phyloP scores from a whole-genome alignment of 1,140 invertebrate genomes.

The Varroa destructor region DNA sequence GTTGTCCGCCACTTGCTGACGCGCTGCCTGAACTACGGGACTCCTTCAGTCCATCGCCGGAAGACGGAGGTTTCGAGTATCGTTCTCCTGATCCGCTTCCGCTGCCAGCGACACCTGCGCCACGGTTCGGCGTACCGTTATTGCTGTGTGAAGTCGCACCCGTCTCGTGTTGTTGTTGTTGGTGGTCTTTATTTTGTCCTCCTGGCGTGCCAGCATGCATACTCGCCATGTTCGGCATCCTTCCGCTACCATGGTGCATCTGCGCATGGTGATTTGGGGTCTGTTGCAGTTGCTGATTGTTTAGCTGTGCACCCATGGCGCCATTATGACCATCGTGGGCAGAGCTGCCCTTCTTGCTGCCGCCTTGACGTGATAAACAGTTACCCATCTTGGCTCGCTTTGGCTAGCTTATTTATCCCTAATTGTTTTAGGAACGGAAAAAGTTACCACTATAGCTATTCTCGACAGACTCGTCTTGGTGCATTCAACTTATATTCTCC shows the following conservation, averaged over 20 bases:
- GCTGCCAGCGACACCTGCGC: too few relatives aligned
- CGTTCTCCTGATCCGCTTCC: slow-evolving; percentile 15
- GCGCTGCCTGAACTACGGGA: background rate
- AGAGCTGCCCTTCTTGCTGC: slow-evolving; percentile 28
- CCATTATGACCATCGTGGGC: slow-evolving; percentile 19
- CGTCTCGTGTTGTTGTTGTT: too few relatives aligned
- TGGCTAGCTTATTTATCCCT: too few relatives aligned
- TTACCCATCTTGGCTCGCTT: slow-evolving; percentile 14
- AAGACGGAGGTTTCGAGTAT: slow-evolving; percentile 9
- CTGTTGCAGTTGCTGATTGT: slow-evolving; percentile 18
- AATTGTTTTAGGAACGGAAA: too few relatives aligned
- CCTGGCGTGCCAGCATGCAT: too few relatives aligned
- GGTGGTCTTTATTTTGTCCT: too few relatives aligned
- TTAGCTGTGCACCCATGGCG: background rate
- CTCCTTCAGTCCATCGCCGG: slow-evolving; percentile 9
- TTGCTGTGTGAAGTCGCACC: slow-evolving; percentile 29
- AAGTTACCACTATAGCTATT: too few relatives aligned
- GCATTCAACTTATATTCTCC: too few relatives aligned
- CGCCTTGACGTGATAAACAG: slow-evolving; percentile 16
- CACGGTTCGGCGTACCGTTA: slow-evolving; percentile 7
- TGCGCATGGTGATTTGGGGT: slow-evolving; percentile 19
- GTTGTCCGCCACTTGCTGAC: slow-evolving; percentile 3
- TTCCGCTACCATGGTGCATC: background rate
- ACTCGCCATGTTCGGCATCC: too few relatives aligned
- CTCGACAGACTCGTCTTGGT: too few relatives aligned